Base-by-base conservation (phyloP, 2,113 vertebrate genomes). In the Varanus komodoensis region DNA sequence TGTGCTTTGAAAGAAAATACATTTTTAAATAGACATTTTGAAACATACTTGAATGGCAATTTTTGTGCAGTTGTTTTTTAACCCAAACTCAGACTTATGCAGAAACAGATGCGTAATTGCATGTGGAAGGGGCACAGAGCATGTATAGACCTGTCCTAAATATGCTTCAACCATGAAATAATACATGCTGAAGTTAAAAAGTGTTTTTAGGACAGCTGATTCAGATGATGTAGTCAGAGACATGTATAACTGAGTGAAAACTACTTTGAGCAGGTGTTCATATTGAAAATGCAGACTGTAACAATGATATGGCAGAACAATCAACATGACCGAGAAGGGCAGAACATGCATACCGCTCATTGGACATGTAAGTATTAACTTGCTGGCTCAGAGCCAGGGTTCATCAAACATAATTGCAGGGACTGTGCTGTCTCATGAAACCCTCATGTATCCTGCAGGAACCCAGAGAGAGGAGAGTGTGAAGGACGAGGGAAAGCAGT, bases 201-300 rank as follows among this genome's bases (percentile, higher is more conserved):
- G 83, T 77, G 68, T 84, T 84, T 90, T 5, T 88, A 92, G 92
- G 92, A 80, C 87, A 88, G 52, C 48, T 64, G 11, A 27, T 1
- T 0, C 91, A 80, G 75, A 88, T 89, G 94, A 93, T 95, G 84
- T 87, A 79, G 89, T 19, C 61, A 61, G 87, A 89, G 94, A 93
- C 93, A 1, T 89, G 84, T 86, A 75, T 86, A 83, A 84, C 69
- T 93, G 91, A 93, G 93, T 29, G 92, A 95, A 94, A 95, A 94
- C 93, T 93, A 88, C 34, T 6, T 9, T 5, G 34, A 92, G 68
- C 80, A 88, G 81, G 78, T 90, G 91, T 48, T 92, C 84, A 64
- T 89, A 29, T 81, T 91, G 90, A 38, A 44, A 74, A 82, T n/a
- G 4, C 82, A 19, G 75, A 89, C 78, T 82, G 75, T 87, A 4